Evolutionary conservation across 2,888 invertebrate genomes (phyloP).

Genomic region (Alentia gelatinosa): DNA sequence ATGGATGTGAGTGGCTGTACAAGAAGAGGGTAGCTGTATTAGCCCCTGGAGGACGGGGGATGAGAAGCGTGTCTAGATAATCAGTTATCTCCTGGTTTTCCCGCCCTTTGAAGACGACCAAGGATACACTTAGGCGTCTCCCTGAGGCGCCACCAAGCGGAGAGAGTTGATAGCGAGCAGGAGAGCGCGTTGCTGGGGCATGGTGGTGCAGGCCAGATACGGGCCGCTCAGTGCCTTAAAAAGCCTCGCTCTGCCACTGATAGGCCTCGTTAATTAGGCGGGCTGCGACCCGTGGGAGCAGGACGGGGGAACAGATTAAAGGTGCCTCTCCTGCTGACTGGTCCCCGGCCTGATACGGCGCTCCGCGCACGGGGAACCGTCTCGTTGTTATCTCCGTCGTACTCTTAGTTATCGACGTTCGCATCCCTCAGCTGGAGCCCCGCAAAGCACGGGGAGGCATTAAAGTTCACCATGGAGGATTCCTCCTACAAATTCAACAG

Average conservation of each 20-base stretch:
- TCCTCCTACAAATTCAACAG: too few relatives aligned
- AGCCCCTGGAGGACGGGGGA: background rate
- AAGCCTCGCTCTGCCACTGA: background rate
- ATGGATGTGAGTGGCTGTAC: background rate
- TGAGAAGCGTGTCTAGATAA: background rate
- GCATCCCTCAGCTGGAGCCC: background rate
- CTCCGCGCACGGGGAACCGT: background rate
- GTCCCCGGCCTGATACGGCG: background rate
- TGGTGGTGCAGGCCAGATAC: background rate
- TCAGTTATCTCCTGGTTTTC: background rate
- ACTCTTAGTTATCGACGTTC: slow-evolving; percentile 21
- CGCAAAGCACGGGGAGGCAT: background rate
- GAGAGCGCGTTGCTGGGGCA: background rate
- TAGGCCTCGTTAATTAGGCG: slow-evolving; percentile 18
- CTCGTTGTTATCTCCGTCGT: background rate
- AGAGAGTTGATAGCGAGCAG: background rate
- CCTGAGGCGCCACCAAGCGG: background rate
- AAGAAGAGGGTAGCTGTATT: background rate
- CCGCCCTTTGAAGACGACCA: background rate
- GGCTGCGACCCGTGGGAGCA: background rate
- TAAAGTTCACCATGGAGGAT: background rate
- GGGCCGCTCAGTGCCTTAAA: background rate
- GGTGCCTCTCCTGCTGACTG: background rate
- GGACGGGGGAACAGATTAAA: slow-evolving; percentile 8
- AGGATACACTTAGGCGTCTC: background rate